phyloP scores from a whole-genome alignment of 2,113 vertebrate genomes.

The Muntiacus reevesi region DNA sequence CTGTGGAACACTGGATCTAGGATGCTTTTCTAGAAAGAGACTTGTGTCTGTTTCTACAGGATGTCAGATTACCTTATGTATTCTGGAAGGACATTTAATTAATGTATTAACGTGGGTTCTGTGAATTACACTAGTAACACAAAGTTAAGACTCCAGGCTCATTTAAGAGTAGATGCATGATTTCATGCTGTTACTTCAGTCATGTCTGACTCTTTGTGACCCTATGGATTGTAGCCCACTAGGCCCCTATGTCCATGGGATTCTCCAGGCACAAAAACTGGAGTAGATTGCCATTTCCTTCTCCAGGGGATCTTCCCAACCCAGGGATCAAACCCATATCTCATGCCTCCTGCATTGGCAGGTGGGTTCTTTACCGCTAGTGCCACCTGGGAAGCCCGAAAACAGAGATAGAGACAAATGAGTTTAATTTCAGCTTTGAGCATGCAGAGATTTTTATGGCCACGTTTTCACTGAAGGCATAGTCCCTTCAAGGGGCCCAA shows the following conservation, averaged over 20 bases:
- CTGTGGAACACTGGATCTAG: not conserved
- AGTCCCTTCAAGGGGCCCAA: not conserved
- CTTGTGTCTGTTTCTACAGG: not conserved
- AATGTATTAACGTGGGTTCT: not conserved
- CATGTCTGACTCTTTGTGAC: not conserved
- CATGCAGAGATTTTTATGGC: not conserved
- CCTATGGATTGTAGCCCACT: accelerated
- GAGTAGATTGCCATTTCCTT: not conserved
- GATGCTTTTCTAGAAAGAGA: not conserved
- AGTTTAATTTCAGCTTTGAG: not conserved
- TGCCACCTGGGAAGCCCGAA: not conserved
- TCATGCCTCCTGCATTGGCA: not conserved
- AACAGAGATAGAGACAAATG: not conserved
- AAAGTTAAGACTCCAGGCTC: not conserved
- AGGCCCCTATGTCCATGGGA: not conserved
- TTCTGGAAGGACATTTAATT: not conserved
- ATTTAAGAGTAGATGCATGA: not conserved
- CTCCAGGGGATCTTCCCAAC: not conserved
- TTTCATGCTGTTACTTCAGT: not conserved
- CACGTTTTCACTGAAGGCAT: not conserved
- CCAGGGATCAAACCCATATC: not conserved
- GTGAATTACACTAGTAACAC: not conserved
- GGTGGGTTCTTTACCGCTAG: not conserved
- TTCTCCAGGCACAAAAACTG: not conserved
- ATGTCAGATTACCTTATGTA: not conserved